phyloP scores from a whole-genome alignment of 2,113 vertebrate genomes.

The Hippoglossus stenolepis region DNA sequence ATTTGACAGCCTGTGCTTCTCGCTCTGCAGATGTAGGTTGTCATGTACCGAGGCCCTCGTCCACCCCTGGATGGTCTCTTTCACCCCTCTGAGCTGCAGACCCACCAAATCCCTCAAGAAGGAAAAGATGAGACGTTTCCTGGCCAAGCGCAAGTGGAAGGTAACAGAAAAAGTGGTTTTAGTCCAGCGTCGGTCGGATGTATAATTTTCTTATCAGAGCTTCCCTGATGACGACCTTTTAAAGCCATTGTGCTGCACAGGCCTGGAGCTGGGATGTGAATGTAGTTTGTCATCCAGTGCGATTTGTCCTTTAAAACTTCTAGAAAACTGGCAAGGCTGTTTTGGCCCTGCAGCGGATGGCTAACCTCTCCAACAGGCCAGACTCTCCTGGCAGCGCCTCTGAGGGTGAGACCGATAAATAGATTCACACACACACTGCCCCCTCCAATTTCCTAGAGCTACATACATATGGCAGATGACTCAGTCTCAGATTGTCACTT shows the following conservation, averaged over 20 bases:
- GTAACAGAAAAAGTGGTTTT: conserved; percentile 57
- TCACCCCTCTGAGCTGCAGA: conserved; percentile 60
- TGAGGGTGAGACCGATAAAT: conserved; percentile 71
- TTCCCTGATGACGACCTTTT: conserved; percentile 25
- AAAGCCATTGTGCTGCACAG: conserved; percentile 4
- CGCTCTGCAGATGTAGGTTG: conserved; percentile 77
- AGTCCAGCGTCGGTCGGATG: not conserved
- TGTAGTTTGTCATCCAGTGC: conserved; percentile 38
- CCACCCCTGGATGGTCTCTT: conserved; percentile 87
- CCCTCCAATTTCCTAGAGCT: conserved; percentile 35
- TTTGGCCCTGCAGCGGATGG: conserved; percentile 87
- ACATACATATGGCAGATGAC: conserved; percentile 57
- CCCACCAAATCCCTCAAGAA: conserved; percentile 83
- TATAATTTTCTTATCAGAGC: conserved; percentile 7
- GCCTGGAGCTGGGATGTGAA: conserved; percentile 23
- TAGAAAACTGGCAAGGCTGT: conserved; percentile 91
- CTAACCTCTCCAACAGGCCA: conserved; percentile 81
- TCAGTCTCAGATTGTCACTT: conserved; percentile 69
- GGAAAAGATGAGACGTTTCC: conserved; percentile 85
- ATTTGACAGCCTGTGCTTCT: not conserved
- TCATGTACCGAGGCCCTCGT: conserved; percentile 81
- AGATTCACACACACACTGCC: conserved; percentile 21
- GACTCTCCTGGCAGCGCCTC: conserved; percentile 62
- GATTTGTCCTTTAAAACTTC: conserved; percentile 56
- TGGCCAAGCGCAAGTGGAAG: conserved; percentile 88